Percentiles rank a stretch among this genome's conserved stretches.
phyloP scores from a whole-genome alignment of 2,797 vertebrate genomes.

The Sebastes kiyomatsui region DNA sequence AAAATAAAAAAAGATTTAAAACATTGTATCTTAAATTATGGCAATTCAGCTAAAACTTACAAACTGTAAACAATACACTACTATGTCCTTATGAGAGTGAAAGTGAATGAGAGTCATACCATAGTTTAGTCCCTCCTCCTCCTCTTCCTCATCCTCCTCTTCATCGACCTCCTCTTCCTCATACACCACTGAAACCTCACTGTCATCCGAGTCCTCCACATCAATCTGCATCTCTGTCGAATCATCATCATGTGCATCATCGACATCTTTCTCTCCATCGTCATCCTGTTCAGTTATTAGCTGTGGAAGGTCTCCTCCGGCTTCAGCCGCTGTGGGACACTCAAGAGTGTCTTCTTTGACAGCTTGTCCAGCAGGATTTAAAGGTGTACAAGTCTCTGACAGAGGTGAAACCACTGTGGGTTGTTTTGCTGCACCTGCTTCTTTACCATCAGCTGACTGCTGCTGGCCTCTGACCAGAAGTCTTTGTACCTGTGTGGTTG shows the following conservation, averaged over 20 bases:
- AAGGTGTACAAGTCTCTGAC: neutral
- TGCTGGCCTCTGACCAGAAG: neutral
- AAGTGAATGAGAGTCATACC: conserved; percentile 47
- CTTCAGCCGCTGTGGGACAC: neutral
- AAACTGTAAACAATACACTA: neutral
- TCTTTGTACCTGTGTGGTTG: conserved; percentile 1
- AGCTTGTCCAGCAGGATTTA: neutral
- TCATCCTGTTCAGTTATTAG: neutral
- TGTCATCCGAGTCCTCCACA: conserved; percentile 68
- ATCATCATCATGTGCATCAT: neutral
- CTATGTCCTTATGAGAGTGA: neutral
- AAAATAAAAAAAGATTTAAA: neutral
- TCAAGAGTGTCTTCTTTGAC: too few relatives aligned
- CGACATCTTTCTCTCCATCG: neutral
- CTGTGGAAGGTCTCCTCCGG: neutral
- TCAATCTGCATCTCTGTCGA: neutral
- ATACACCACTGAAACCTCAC: conserved; percentile 69
- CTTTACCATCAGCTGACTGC: neutral
- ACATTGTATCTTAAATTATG: neutral
- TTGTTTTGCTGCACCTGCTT: neutral
- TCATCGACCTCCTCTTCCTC: conserved; percentile 71
- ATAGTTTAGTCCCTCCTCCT: conserved; percentile 41
- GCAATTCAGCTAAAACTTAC: neutral
- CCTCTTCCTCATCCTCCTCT: conserved; percentile 51
- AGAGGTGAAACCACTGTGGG: neutral